Base-by-base conservation (phyloP, 2,888 invertebrate species). In the Boloria selene region DNA sequence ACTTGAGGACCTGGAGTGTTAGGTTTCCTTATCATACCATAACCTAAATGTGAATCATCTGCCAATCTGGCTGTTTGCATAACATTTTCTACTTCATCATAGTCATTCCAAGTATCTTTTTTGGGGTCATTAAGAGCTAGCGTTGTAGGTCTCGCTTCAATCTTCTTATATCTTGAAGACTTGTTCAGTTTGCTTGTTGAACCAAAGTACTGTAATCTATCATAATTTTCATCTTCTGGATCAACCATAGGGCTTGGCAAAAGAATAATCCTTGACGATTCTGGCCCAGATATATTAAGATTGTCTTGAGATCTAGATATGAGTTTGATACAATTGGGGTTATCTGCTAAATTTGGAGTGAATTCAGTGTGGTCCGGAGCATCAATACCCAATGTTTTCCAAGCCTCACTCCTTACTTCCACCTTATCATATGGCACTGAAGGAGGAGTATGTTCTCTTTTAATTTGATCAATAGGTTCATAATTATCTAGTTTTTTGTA, bases 31-130 rank as follows among this genome's bases (percentile, higher is more conserved):
- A 96, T 94, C 80, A 96, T 93, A 6, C 96, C 96, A 82, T 97
- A 96, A 0, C 97, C 96, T 73, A 95, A 93, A 85, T 96, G 95
- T 68, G 96, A 96, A 79, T 97, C 96, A 80, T 97, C 96, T 52
- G 96, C 96, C 73, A 95, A 86, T 74, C 96, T 93, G 51, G 95
- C 95, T 52, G 95, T 92, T 75, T 95, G 94, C 90, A 95, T 94
- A 0, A 92, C 90, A 85, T 94, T 94, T 71, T 94, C 94, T 61
- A 96, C 96, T 77, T 96, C 94, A 82, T 96, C 96, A 80, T 96
- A 96, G 82, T 96, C 96, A 82, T 95, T 96, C 89, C 95, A 94
- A 17, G 93, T 92, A 59, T 92, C 93, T 77, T 91, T 91, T 73
- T 91, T 90, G n/a, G 83, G 75, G 59, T 90, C 90, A 68, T 81